Evolutionary conservation across 2,797 vertebrate species (phyloP).

Genomic region (Alcedo atthis): DNA sequence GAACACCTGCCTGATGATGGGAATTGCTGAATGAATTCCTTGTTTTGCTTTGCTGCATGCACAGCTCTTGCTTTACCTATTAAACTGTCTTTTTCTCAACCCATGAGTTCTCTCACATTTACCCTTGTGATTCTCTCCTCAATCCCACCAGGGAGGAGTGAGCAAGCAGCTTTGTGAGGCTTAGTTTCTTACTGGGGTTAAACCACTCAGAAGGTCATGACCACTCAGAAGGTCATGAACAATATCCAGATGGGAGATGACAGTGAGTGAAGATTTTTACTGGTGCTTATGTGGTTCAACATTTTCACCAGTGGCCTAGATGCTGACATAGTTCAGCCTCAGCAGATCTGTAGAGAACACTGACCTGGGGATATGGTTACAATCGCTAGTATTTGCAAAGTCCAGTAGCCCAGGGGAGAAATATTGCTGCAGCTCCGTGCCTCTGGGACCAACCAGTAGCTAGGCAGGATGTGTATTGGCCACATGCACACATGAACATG

Average conservation of each 20-base stretch:
- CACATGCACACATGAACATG: accelerated
- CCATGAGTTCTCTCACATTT: neutral
- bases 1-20: neutral
- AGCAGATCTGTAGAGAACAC: neutral
- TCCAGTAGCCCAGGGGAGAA: neutral
- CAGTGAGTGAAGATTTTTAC: neutral
- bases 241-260: neutral
- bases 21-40: neutral
- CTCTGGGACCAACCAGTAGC: neutral
- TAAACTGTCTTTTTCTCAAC: neutral
- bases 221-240: neutral
- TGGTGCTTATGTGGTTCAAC: neutral
- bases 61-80: neutral
- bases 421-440: neutral
- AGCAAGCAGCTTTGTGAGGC: neutral
- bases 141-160: neutral
- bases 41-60: neutral
- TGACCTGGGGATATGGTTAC: neutral
- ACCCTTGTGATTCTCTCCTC: neutral
- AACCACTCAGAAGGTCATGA: too few species aligned
- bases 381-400: neutral
- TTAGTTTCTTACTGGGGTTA: neutral
- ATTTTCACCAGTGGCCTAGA: neutral
- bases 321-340: neutral
- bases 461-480: neutral